Conservation (phyloP, 2,797 vertebrate genomes). For the Acanthis flammea region DNA sequence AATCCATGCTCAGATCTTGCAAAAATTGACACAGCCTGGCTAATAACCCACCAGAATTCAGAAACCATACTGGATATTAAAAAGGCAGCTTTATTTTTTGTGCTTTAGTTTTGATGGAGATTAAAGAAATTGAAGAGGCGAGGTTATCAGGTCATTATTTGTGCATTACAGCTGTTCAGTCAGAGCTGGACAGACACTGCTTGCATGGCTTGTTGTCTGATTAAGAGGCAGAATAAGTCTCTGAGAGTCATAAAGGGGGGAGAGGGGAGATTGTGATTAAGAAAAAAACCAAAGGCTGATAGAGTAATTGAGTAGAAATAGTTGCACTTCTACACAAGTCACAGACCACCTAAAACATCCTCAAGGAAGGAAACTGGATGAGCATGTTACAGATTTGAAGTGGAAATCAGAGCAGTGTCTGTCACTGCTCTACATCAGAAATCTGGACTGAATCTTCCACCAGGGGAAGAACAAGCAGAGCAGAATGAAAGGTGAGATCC, state of each 20-base stretch:
- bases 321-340: background rate
- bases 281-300: conserved; percentile 18
- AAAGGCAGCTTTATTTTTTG: conserved; percentile 77
- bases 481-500: conserved; percentile 78
- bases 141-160: conserved; percentile 78
- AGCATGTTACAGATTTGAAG: background rate
- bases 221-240: conserved; percentile 62
- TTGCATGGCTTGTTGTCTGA: conserved; percentile 63
- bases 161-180: conserved; percentile 85
- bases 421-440: background rate
- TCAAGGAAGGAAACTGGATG: background rate
- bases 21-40: conserved; percentile 66
- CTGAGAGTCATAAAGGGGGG: background rate
- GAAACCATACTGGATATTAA: conserved; percentile 63
- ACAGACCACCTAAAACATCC: background rate
- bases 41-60: conserved; percentile 74
- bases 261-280: background rate
- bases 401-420: background rate
- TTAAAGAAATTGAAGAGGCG: conserved; percentile 74
- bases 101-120: conserved; percentile 78
- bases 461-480: background rate
- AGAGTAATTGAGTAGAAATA: conserved; percentile 5
- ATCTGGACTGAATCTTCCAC: background rate
- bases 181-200: conserved; percentile 78
- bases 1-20: conserved; percentile 64